These are phyloP conservation scores for Rhadinocentrus ornatus DNA, from an alignment of 2,797 vertebrate genomes.

Conservation along the genomic window DNA sequence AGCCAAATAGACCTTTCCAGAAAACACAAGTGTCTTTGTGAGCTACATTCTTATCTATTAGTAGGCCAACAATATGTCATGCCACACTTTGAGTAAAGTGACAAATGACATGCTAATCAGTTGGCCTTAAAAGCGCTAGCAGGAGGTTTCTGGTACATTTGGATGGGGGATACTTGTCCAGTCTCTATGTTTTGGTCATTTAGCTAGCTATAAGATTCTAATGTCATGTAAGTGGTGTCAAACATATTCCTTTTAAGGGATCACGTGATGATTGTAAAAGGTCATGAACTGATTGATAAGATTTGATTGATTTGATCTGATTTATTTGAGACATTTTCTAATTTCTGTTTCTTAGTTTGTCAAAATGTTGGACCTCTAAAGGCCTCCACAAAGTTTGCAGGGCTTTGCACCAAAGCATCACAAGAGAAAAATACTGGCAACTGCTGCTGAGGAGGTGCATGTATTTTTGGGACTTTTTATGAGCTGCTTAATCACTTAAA, in stretches of 20 bases:
- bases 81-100: background rate
- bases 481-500: background rate
- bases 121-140: background rate
- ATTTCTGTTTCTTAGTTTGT: background rate
- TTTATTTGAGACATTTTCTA: background rate
- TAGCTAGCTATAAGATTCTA: constrained; percentile 2
- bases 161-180: constrained; percentile 6
- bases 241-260: background rate
- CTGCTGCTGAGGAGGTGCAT: background rate
- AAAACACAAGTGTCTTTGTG: background rate
- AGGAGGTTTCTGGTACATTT: constrained; percentile 5
- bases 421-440: too few species aligned
- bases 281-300: background rate
- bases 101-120: background rate
- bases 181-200: background rate
- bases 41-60: background rate
- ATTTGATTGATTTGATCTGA: too few species aligned
- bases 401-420: too few species aligned
- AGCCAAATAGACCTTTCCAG: background rate
- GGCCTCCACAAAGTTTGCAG: background rate
- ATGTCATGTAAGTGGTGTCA: constrained; percentile 6
- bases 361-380: background rate
- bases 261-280: background rate
- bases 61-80: background rate
- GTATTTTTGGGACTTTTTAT: background rate